Evolutionary conservation across 2,888 invertebrate genomes (phyloP).

Genomic region (Agonum fuliginosum): DNA sequence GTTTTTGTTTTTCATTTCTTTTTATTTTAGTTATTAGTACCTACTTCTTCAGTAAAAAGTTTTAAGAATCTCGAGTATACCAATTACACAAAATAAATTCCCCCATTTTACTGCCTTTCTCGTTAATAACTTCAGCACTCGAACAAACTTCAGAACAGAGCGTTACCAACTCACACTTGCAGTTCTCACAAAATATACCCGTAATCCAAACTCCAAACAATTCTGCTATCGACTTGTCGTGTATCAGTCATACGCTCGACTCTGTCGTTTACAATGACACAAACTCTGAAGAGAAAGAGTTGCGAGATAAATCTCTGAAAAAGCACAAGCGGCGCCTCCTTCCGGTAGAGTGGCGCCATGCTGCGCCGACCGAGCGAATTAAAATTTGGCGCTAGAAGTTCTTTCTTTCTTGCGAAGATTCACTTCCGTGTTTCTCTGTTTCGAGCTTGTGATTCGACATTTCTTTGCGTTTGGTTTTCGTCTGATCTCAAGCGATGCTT

Average conservation of each 20-base stretch:
- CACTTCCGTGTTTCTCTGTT: slow-evolving; percentile 24
- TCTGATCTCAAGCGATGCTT: slow-evolving; percentile 42
- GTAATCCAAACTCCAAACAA: slow-evolving; percentile 23
- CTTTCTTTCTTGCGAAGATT: slow-evolving; percentile 1
- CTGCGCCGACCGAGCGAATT: slow-evolving; percentile 62
- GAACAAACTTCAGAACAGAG: slow-evolving; percentile 1
- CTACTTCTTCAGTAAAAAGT: slow-evolving; percentile 12
- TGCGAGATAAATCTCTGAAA: background rate
- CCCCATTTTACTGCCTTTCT: background rate
- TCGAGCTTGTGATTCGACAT: slow-evolving; percentile 9
- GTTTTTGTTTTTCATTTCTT: too few species aligned
- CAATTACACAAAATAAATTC: slow-evolving; percentile 36
- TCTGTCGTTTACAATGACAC: slow-evolving; percentile 19
- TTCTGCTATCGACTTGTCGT: background rate
- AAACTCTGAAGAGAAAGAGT: slow-evolving; percentile 13
- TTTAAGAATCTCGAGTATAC: slow-evolving; percentile 30
- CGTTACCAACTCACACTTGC: background rate
- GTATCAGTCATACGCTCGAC: slow-evolving; percentile 31
- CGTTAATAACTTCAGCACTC: slow-evolving; percentile 15
- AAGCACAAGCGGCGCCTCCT: slow-evolving; percentile 39
- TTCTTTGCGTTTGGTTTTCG: slow-evolving; percentile 32
- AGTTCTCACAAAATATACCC: slow-evolving; percentile 22
- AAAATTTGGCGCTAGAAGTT: slow-evolving; percentile 61
- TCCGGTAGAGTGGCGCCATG: slow-evolving; percentile 62
- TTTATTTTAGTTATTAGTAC: too few species aligned